Conservation (phyloP, 2,797 vertebrate species). For the Novumbra hubbsi region DNA sequence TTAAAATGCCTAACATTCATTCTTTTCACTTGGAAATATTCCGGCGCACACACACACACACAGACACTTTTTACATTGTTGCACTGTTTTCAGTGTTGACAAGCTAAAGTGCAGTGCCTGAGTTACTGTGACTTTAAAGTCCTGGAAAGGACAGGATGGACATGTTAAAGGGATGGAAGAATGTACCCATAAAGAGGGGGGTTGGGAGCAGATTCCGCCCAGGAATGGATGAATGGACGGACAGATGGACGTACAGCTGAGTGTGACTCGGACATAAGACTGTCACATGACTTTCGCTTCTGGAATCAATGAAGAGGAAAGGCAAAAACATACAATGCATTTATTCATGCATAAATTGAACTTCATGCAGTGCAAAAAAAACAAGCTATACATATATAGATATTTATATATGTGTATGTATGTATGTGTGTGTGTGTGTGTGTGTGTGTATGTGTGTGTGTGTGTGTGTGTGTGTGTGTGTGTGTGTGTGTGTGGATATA, state of each 20-base stretch:
- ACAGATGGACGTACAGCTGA: constrained; percentile 51
- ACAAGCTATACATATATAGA: constrained; percentile 65
- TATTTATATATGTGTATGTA: constrained; percentile 27
- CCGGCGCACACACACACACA: constrained; percentile 34
- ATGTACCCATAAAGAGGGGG: constrained; percentile 42
- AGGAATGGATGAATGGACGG: constrained; percentile 29
- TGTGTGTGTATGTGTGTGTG: not conserved
- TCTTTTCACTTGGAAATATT: constrained; percentile 23
- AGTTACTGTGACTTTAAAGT: constrained; percentile 20
- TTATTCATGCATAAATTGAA: constrained; percentile 70
- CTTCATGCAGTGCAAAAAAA: constrained; percentile 76
- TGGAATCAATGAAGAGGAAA: constrained; percentile 42
- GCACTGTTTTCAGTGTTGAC: constrained; percentile 46
- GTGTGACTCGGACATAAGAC: constrained; percentile 56
- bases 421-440: not conserved
- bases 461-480: not conserved
- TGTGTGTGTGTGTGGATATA: not conserved
- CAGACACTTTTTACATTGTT: constrained; percentile 28
- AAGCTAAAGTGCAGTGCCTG: constrained; percentile 38
- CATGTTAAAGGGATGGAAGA: constrained; percentile 31
- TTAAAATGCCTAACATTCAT: constrained; percentile 5
- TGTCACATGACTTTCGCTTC: constrained; percentile 51
- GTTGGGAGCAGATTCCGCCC: constrained; percentile 42
- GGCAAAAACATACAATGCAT: constrained; percentile 64
- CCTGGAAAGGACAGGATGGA: constrained; percentile 36